Evolutionary conservation across 2,797 vertebrate genomes (phyloP).

Genomic region (Argentina silus): DNA sequence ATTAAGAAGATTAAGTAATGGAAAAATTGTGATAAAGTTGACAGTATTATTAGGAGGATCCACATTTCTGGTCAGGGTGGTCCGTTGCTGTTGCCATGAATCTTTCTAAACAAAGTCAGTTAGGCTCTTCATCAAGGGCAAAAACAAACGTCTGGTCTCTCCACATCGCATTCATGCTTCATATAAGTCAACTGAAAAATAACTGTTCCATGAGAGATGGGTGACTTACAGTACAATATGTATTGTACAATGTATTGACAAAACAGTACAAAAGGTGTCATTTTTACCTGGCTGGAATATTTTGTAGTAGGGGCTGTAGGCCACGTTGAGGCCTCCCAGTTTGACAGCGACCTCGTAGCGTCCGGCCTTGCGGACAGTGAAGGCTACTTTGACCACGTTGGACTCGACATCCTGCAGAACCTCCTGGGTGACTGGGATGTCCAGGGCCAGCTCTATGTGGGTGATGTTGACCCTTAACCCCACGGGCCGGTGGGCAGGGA

Average conservation of each 20-base stretch:
- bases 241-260: too few species aligned
- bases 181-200: not conserved
- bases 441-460: constrained; percentile 93
- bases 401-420: constrained; percentile 93
- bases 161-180: not conserved
- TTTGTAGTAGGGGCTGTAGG: constrained; percentile 97
- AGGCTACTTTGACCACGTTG: constrained; percentile 94
- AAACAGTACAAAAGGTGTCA: not conserved
- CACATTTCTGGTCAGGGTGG: not conserved
- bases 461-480: constrained; percentile 94
- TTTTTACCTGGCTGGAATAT: constrained; percentile 93
- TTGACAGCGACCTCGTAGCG: constrained; percentile 95
- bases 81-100: not conserved
- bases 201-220: not conserved
- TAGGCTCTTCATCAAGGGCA: not conserved
- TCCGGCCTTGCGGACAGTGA: constrained; percentile 96
- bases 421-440: constrained; percentile 96
- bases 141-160: too few species aligned
- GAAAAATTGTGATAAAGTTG: not conserved
- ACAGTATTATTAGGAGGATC: not conserved
- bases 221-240: too few species aligned
- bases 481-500: constrained; percentile 90
- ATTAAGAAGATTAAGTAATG: not conserved
- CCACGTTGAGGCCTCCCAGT: constrained; percentile 94
- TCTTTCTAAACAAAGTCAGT: not conserved